Percentiles rank a stretch among this genome's conserved stretches.
Conservation (phyloP, 2,113 vertebrate genomes). For the Brachyhypopomus gauderio region DNA sequence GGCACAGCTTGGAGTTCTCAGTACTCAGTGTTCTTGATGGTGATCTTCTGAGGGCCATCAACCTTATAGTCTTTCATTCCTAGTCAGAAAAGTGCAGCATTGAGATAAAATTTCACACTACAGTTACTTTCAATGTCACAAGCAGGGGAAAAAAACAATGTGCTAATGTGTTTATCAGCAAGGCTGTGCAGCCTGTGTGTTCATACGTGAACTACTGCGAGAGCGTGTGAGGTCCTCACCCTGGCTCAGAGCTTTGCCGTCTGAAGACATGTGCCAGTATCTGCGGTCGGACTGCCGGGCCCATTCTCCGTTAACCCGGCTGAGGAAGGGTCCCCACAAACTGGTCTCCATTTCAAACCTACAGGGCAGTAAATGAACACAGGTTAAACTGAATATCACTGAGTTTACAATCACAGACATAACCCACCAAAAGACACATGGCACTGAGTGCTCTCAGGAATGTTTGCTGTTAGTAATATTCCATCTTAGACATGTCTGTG, state of each 20-base stretch:
- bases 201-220: not conserved
- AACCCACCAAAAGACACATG: not conserved
- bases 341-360: constrained; percentile 82
- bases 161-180: not conserved
- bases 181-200: not conserved
- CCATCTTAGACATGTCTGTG: no score
- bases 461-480: no score
- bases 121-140: not conserved
- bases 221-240: constrained; percentile 71
- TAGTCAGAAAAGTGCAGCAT: constrained; percentile 58
- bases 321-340: constrained; percentile 84
- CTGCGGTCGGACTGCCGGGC: constrained; percentile 69
- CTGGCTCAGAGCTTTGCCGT: constrained; percentile 69
- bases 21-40: constrained; percentile 75
- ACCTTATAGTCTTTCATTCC: constrained; percentile 86
- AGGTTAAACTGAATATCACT: not conserved
- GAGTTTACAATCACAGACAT: not conserved
- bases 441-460: no score
- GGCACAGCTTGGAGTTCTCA: constrained; percentile 47
- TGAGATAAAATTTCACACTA: not conserved
- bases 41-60: constrained; percentile 70
- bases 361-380: not conserved
- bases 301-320: constrained; percentile 76
- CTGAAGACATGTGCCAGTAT: constrained; percentile 82
- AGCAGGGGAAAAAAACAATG: not conserved